Evolutionary conservation across 1,140 invertebrate species (phyloP).

Genomic region (Lepidurus arcticus): DNA sequence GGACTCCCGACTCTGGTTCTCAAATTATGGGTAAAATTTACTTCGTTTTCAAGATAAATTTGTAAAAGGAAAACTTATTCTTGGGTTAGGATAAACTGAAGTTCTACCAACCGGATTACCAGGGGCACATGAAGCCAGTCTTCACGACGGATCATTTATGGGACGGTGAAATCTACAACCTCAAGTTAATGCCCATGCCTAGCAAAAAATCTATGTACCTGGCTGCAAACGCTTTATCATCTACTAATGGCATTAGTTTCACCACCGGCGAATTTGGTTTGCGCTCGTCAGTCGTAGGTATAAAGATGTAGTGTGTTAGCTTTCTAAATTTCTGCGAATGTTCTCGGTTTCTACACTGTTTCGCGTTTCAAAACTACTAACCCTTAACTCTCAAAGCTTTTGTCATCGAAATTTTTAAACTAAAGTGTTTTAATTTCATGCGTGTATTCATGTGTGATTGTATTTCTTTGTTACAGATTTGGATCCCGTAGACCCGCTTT

Average conservation of each 20-base stretch:
- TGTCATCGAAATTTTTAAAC: too few species aligned
- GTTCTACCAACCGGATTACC: neutral
- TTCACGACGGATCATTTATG: neutral
- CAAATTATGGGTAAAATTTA: neutral
- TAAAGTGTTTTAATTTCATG: too few species aligned
- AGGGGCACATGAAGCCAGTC: neutral
- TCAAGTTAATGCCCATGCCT: conserved; percentile 6
- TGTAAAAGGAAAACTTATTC: too few species aligned
- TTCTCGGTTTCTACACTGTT: too few species aligned
- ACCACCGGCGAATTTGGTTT: neutral
- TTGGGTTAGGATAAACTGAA: neutral
- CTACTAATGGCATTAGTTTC: neutral
- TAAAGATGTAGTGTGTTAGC: too few species aligned
- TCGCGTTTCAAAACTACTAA: too few species aligned
- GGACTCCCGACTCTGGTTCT: neutral
- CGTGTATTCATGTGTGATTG: neutral
- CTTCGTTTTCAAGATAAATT: neutral
- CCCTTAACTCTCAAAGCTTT: too few species aligned
- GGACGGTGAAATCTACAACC: neutral
- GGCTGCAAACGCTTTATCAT: neutral
- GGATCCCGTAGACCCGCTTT: neutral
- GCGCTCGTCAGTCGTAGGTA: neutral
- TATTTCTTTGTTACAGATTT: neutral
- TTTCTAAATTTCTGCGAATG: too few species aligned
- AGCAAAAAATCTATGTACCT: neutral